A percentile compares a stretch with the other conserved stretches of the same genome.
Conservation (phyloP, 1,140 invertebrate genomes). For the Bombus pascuorum region DNA sequence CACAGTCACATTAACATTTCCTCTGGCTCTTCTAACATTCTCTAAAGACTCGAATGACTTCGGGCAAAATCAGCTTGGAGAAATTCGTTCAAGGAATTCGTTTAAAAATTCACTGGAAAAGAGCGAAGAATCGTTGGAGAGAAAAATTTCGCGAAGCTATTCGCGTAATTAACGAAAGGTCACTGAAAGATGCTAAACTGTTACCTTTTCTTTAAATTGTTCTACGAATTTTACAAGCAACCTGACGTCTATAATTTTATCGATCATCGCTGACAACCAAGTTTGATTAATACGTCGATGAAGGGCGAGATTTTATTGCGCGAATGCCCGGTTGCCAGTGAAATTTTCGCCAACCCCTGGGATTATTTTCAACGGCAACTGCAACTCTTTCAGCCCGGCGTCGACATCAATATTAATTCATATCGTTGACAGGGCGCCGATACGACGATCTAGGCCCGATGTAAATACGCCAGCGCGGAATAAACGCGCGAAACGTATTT, state of each 20-base stretch:
- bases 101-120: too few species aligned
- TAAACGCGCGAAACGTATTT: slow-evolving; percentile 34
- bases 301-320: not conserved
- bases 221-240: not conserved
- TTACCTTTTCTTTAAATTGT: too few species aligned
- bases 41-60: too few species aligned
- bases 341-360: slow-evolving; percentile 10
- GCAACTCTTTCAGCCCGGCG: slow-evolving; percentile 8
- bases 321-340: not conserved
- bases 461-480: slow-evolving; percentile 24
- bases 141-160: not conserved
- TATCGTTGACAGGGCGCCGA: slow-evolving; percentile 34
- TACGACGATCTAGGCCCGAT: not conserved
- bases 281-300: slow-evolving; percentile 6
- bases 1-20: too few species aligned
- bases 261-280: not conserved
- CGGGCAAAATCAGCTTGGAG: too few species aligned
- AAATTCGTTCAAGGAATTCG: too few species aligned
- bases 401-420: slow-evolving; percentile 39
- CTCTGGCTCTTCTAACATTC: too few species aligned
- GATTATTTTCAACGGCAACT: slow-evolving; percentile 29
- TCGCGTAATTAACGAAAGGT: too few species aligned
- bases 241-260: not conserved
- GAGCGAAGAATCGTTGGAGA: too few species aligned
- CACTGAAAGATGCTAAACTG: too few species aligned